Conservation (phyloP, 2,888 invertebrate genomes). For the Encarsia formosa region DNA sequence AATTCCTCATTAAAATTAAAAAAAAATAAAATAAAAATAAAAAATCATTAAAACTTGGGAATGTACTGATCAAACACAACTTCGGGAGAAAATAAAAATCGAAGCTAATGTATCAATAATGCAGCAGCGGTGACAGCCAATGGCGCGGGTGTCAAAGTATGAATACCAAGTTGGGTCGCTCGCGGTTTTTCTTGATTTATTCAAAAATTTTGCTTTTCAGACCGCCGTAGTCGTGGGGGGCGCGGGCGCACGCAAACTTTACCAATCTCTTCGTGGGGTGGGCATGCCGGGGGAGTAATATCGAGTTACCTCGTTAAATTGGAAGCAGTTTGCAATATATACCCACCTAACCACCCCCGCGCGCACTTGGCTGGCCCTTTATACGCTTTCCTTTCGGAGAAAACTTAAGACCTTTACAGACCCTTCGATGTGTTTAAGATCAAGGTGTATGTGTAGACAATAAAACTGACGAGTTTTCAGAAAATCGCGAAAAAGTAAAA, state of each 20-base stretch:
- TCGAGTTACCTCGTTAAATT: conserved; percentile 45
- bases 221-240: no score
- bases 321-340: conserved; percentile 37
- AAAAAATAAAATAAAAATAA: no score
- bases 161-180: conserved; percentile 21
- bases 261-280: conserved; percentile 38
- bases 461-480: no score
- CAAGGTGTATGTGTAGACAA: no score
- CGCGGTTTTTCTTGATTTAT: conserved; percentile 33
- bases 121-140: neutral
- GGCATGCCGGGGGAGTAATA: conserved; percentile 33
- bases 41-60: no score
- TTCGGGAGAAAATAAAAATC: no score
- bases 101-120: neutral
- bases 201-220: conserved; percentile 41
- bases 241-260: conserved; percentile 36
- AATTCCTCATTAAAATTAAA: no score
- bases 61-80: no score
- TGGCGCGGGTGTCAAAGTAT: neutral
- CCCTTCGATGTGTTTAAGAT: no score
- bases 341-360: neutral
- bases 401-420: no score
- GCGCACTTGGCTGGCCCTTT: neutral
- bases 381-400: neutral
- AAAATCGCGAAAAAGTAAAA: no score